Percentiles rank a stretch among this genome's conserved stretches.
These are phyloP conservation scores for Stichodactyla helianthus DNA, from an alignment of 64 coral and sea anemone species.

Conservation along the genomic window DNA sequence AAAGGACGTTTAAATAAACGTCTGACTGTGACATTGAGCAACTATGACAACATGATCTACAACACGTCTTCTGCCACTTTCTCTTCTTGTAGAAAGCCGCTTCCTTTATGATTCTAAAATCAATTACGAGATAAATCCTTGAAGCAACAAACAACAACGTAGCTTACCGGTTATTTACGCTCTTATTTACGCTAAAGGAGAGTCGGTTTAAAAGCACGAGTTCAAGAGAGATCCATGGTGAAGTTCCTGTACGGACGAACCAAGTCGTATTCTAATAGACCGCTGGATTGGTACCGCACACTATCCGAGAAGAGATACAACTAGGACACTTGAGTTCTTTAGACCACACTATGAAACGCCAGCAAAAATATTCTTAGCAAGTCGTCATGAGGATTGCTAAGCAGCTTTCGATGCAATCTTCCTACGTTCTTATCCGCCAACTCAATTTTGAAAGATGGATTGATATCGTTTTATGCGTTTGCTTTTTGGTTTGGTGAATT, in stretches of 20 bases:
- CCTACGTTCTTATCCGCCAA: constrained; percentile 13
- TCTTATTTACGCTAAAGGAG: not conserved
- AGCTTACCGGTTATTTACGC: not conserved
- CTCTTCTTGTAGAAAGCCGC: not conserved
- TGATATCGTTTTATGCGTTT: not conserved
- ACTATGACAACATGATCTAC: not conserved
- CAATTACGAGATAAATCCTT: not conserved
- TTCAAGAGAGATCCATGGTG: not conserved
- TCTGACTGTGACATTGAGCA: not conserved
- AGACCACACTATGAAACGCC: not conserved
- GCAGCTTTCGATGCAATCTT: not conserved
- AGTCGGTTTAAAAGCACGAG: not conserved
- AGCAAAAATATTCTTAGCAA: not conserved
- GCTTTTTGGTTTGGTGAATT: not conserved
- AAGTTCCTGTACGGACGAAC: not conserved
- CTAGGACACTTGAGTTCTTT: not conserved
- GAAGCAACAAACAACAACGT: not conserved
- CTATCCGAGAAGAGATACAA: not conserved
- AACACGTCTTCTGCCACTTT: not conserved
- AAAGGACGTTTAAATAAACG: not conserved
- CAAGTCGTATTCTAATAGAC: not conserved
- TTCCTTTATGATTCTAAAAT: not conserved
- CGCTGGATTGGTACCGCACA: not conserved
- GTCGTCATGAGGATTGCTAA: not conserved
- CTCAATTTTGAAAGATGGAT: not conserved